Evolutionary conservation across 1,140 invertebrate species (phyloP).

Genomic region (Euglossa dilemma): DNA sequence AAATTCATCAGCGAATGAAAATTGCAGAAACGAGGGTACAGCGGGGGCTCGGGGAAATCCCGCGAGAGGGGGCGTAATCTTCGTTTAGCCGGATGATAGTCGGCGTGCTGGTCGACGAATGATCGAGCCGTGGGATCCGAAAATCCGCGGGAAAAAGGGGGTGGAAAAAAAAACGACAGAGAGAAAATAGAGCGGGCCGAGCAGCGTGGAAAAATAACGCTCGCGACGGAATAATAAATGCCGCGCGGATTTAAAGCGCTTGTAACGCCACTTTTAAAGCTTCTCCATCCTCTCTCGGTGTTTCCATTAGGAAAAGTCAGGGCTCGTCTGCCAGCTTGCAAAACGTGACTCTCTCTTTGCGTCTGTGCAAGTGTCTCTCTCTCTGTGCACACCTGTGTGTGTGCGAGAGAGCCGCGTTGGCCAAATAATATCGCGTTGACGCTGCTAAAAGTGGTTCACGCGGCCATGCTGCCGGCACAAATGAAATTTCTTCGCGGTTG

Average conservation of each 20-base stretch:
- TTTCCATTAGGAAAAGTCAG: constrained; percentile 25
- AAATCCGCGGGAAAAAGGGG: constrained; percentile 2
- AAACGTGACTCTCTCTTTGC: constrained; percentile 3
- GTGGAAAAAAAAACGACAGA: too few species aligned
- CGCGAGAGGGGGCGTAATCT: not conserved
- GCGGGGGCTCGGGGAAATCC: not conserved
- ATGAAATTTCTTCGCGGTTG: constrained; percentile 35
- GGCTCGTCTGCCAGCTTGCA: constrained; percentile 12
- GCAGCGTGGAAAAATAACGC: not conserved
- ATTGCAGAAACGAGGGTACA: not conserved
- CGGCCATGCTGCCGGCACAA: not conserved
- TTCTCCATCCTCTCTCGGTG: not conserved
- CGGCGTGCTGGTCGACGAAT: not conserved
- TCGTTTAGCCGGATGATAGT: constrained; percentile 5
- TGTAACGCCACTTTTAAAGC: constrained; percentile 20
- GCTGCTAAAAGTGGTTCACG: constrained; percentile 19
- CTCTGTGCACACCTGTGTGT: too few species aligned
- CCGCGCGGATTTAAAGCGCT: constrained; percentile 19
- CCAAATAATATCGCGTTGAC: constrained; percentile 16
- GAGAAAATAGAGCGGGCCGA: not conserved
- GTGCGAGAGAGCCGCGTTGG: not conserved
- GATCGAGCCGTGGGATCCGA: not conserved
- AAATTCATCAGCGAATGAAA: constrained; percentile 19
- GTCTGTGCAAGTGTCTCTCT: not conserved
- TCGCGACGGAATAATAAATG: constrained; percentile 17